Percentiles rank a stretch among this genome's conserved stretches.
Conservation (phyloP, 2,888 invertebrate species). For the Ormyrus nitidulus region DNA sequence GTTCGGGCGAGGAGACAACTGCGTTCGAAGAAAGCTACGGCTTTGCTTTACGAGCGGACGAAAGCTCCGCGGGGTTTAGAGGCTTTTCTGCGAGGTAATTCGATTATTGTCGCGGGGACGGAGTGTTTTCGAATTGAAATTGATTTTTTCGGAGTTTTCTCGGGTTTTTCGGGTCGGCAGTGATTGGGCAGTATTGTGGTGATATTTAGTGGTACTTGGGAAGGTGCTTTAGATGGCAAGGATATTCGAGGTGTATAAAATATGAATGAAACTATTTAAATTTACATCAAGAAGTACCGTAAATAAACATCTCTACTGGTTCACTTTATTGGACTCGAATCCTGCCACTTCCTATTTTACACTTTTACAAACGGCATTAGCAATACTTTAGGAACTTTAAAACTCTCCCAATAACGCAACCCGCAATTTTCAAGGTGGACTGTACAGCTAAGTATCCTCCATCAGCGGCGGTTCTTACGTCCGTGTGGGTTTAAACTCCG, state of each 20-base stretch:
- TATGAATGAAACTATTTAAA: no score
- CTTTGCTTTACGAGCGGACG: neutral
- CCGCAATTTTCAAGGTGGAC: neutral
- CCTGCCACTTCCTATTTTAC: no score
- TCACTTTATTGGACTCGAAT: no score
- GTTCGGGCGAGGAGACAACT: no score
- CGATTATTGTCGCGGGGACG: slow-evolving; percentile 3
- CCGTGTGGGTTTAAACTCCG: neutral
- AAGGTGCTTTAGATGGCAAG: neutral
- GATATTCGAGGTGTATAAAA: no score
- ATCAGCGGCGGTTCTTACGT: neutral
- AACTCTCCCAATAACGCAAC: no score
- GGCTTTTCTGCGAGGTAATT: neutral
- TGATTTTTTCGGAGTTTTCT: neutral
- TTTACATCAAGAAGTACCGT: no score
- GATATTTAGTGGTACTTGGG: neutral
- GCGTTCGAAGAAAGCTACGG: no score
- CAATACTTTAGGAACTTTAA: no score
- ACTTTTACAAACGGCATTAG: no score
- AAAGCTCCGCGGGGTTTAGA: no score
- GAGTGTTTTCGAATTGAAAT: neutral
- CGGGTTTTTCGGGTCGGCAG: neutral
- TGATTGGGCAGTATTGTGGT: neutral
- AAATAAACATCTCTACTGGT: no score
- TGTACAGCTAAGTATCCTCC: slow-evolving; percentile 4